phyloP scores from a whole-genome alignment of 2,113 vertebrate species.

The Sylvilagus bachmani region DNA sequence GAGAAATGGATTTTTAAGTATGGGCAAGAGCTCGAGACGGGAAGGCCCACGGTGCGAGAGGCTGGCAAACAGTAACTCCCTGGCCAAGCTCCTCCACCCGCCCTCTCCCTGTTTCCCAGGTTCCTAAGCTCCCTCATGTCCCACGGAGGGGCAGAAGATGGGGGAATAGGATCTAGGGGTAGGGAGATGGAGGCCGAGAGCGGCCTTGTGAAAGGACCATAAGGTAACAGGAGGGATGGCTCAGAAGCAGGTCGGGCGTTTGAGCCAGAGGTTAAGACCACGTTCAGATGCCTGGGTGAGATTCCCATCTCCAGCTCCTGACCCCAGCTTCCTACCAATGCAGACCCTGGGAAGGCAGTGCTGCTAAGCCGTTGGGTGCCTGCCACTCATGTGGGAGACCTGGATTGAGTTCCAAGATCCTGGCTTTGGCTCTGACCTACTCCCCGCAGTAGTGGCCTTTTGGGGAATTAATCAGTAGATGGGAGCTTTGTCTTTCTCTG shows the following conservation, averaged over 20 bases:
- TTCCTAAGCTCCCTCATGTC: neutral
- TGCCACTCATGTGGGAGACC: too few species aligned
- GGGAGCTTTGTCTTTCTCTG: too few species aligned
- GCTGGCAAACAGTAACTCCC: neutral
- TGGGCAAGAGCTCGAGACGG: neutral
- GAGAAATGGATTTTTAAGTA: slow-evolving; percentile 37
- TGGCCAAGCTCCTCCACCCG: neutral
- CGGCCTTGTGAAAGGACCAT: neutral
- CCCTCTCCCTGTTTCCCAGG: neutral
- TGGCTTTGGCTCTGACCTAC: too few species aligned
- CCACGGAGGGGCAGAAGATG: neutral
- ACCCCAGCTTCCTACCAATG: too few species aligned
- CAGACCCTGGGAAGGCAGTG: too few species aligned
- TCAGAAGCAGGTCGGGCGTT: neutral
- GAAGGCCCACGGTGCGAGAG: neutral
- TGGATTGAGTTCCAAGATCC: too few species aligned
- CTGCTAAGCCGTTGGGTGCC: too few species aligned
- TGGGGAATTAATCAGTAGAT: too few species aligned
- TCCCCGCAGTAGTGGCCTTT: too few species aligned
- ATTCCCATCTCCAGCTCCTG: too few species aligned
- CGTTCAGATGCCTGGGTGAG: too few species aligned
- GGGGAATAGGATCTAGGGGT: neutral
- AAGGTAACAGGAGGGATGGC: neutral
- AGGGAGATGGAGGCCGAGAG: neutral
- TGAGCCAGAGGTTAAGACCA: too few species aligned